These are phyloP conservation scores for Punctoribates punctum DNA, from an alignment of 2,888 invertebrate genomes.

Conservation along the genomic window DNA sequence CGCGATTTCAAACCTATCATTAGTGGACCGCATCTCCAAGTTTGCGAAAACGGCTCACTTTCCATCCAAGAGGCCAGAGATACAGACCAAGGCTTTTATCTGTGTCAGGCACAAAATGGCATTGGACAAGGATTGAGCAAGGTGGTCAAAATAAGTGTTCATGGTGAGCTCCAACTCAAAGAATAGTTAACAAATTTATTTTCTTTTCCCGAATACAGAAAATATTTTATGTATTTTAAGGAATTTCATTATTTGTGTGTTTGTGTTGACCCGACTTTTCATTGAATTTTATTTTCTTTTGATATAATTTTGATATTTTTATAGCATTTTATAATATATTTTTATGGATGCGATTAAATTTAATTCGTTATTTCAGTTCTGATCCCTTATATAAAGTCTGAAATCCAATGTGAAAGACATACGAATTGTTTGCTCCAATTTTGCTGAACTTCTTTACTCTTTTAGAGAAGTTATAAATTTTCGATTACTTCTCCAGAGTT, in stretches of 20 bases:
- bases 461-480: constrained; percentile 28
- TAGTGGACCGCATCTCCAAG: constrained; percentile 48
- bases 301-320: constrained; percentile 18
- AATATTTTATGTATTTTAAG: not conserved
- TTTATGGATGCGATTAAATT: constrained; percentile 37
- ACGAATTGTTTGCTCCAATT: not conserved
- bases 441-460: not conserved
- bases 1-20: constrained; percentile 48
- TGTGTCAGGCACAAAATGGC: constrained; percentile 49
- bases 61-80: constrained; percentile 47
- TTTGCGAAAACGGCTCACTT: constrained; percentile 48
- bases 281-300: constrained; percentile 2
- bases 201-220: too few species aligned
- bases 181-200: constrained; percentile 1
- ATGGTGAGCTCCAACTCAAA: constrained; percentile 47
- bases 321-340: constrained; percentile 24
- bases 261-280: not conserved
- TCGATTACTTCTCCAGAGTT: not conserved
- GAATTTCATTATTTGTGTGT: not conserved
- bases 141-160: constrained; percentile 48
- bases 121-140: constrained; percentile 49
- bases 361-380: constrained; percentile 10
- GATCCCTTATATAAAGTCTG: not conserved
- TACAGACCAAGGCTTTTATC: constrained; percentile 48
- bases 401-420: not conserved